Percentiles rank a stretch among this genome's conserved stretches.
phyloP scores from a whole-genome alignment of 2,797 vertebrate species.

The Tokudaia muenninki region DNA sequence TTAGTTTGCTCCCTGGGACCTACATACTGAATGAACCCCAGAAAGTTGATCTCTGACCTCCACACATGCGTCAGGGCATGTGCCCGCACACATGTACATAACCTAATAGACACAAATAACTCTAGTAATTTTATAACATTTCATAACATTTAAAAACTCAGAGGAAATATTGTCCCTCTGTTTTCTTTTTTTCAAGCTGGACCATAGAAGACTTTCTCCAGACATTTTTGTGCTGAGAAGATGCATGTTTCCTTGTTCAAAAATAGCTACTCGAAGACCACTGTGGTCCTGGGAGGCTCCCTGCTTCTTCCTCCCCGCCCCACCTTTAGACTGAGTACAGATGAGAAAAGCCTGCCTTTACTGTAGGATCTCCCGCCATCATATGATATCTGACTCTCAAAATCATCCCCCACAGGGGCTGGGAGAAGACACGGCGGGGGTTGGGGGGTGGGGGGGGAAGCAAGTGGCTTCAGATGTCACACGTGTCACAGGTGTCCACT shows the following conservation, averaged over 20 bases:
- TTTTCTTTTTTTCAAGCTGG: not conserved
- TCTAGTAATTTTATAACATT: not conserved
- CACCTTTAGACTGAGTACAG: not conserved
- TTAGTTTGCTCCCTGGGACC: not conserved
- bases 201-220: not conserved
- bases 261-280: not conserved
- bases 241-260: not conserved
- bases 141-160: slow-evolving; percentile 29
- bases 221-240: slow-evolving; percentile 14
- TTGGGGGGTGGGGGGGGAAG: not conserved
- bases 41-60: not conserved
- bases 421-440: not conserved
- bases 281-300: not conserved
- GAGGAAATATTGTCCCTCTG: not conserved
- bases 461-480: not conserved
- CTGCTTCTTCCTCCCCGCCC: not conserved
- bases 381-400: not conserved
- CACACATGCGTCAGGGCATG: not conserved
- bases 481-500: not conserved
- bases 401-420: not conserved
- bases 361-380: not conserved
- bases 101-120: not conserved
- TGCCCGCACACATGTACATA: no score
- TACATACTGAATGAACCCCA: not conserved
- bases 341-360: slow-evolving; percentile 13